Conservation (phyloP, 2,797 vertebrate genomes). For the Spizella passerina region DNA sequence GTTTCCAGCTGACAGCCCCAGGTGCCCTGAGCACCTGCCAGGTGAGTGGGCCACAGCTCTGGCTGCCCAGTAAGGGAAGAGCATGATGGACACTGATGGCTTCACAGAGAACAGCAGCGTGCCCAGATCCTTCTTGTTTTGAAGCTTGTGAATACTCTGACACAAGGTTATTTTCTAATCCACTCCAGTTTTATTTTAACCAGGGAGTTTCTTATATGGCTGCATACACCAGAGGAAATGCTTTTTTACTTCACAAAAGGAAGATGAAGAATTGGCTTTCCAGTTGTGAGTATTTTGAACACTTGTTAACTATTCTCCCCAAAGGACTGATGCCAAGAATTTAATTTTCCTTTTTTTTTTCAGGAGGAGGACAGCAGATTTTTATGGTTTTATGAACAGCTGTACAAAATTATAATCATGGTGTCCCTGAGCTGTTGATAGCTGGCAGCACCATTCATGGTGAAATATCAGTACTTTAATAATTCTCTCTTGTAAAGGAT, state of each 20-base stretch:
- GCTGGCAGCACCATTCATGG: constrained; percentile 10
- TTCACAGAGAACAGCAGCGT: rapidly evolving
- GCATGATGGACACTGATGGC: rapidly evolving
- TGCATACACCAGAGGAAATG: constrained; percentile 12
- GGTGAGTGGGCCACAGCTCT: background rate
- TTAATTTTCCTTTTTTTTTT: background rate
- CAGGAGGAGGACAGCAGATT: background rate
- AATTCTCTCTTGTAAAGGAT: background rate
- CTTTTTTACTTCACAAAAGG: constrained; percentile 8
- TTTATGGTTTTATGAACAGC: background rate
- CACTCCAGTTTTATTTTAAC: background rate
- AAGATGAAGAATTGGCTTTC: background rate
- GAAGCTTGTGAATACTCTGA: background rate
- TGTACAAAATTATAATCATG: constrained; percentile 38
- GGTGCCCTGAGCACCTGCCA: background rate
- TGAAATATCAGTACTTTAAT: constrained; percentile 4
- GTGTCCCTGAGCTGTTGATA: constrained; percentile 41
- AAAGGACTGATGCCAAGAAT: background rate
- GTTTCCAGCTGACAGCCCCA: background rate
- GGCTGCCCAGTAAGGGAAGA: background rate
- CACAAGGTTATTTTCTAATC: background rate
- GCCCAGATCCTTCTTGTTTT: background rate
- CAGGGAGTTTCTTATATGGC: background rate
- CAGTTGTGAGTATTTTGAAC: background rate
- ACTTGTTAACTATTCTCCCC: background rate